These are phyloP conservation scores for Terebella lapidaria DNA, from an alignment of 2,888 invertebrate genomes.

Conservation along the genomic window DNA sequence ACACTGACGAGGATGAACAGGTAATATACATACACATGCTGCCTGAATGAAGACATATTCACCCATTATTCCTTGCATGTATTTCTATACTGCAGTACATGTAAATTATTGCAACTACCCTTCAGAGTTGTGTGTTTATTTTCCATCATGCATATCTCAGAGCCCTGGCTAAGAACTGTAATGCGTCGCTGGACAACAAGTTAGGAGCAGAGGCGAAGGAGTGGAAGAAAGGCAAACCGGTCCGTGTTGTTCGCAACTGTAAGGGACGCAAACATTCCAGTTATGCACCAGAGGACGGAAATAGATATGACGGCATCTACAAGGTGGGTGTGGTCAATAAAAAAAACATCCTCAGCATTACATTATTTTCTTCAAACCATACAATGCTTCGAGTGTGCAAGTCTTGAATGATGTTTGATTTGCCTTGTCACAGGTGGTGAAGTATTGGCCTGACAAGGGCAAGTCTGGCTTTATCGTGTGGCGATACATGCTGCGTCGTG, in stretches of 20 bases:
- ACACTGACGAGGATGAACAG: conserved; percentile 71
- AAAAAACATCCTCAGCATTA: too few relatives aligned
- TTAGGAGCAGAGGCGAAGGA: conserved; percentile 67
- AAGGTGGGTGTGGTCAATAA: conserved; percentile 57
- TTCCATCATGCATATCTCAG: conserved; percentile 49
- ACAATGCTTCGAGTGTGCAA: too few relatives aligned
- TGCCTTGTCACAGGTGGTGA: conserved; percentile 70
- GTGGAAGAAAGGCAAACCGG: conserved; percentile 72
- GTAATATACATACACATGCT: conserved; percentile 55
- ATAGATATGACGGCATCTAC: conserved; percentile 78
- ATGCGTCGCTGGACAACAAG: conserved; percentile 62
- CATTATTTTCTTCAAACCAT: too few relatives aligned
- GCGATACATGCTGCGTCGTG: conserved; percentile 71
- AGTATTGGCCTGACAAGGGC: conserved; percentile 74
- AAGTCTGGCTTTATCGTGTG: conserved; percentile 74
- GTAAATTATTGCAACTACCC: too few relatives aligned
- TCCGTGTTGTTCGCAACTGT: conserved; percentile 72
- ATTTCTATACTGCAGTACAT: too few relatives aligned
- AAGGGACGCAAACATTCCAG: conserved; percentile 72
- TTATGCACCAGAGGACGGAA: conserved; percentile 71
- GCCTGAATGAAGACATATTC: not conserved
- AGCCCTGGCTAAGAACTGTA: conserved; percentile 74
- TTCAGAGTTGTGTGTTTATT: too few relatives aligned
- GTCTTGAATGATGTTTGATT: too few relatives aligned
- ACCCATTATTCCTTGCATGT: not conserved